Conservation (phyloP, 2,113 vertebrate species). For the Nesoenas mayeri region DNA sequence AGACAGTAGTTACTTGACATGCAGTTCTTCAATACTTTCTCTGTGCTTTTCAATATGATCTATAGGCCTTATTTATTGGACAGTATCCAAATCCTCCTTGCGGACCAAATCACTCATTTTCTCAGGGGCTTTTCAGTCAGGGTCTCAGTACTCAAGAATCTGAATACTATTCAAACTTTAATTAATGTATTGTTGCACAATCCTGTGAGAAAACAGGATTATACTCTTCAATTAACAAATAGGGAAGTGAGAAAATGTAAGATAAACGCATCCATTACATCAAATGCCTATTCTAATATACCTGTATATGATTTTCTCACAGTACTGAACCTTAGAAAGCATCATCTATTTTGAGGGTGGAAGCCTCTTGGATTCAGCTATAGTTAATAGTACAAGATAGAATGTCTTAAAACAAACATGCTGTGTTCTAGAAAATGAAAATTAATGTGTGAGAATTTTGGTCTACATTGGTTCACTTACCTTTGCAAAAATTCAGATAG, state of each 20-base stretch:
- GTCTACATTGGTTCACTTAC: neutral
- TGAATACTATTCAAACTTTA: conserved; percentile 42
- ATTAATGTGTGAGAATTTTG: neutral
- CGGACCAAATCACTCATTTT: neutral
- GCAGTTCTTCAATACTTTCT: neutral
- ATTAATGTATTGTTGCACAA: conserved; percentile 20
- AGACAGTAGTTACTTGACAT: neutral
- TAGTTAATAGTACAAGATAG: neutral
- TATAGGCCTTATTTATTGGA: neutral
- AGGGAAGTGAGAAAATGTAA: neutral
- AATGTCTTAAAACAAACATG: neutral
- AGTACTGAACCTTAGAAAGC: neutral
- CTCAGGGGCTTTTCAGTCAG: conserved; percentile 8
- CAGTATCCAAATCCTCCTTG: neutral
- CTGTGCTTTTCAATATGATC: conserved; percentile 24
- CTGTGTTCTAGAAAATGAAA: neutral
- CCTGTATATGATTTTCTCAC: neutral
- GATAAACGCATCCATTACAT: neutral
- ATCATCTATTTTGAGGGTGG: neutral
- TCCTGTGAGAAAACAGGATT: conserved; percentile 21
- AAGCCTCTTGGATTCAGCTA: neutral
- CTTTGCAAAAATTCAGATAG: neutral
- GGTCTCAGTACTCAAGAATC: neutral
- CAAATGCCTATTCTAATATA: neutral
- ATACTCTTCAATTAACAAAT: conserved; percentile 13